phyloP scores from a whole-genome alignment of 35 echinoderm and acorn worm genomes.

The Nesometra sesokonis region DNA sequence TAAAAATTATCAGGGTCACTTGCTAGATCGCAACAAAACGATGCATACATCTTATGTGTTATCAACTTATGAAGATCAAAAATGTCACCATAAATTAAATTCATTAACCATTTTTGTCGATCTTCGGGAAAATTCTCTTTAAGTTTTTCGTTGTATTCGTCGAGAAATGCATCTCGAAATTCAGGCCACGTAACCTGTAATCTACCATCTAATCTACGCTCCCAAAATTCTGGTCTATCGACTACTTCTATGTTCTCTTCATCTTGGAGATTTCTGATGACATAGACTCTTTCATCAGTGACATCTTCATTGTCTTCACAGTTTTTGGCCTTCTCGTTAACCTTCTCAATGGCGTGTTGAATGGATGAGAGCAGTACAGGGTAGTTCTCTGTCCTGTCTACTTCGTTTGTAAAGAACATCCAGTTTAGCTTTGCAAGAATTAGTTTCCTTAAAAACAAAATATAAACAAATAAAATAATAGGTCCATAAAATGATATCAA shows the following conservation, averaged over 20 bases:
- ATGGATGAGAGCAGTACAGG: slow-evolving; percentile 13
- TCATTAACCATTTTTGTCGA: slow-evolving; percentile 58
- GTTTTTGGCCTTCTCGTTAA: not conserved
- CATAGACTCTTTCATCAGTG: not conserved
- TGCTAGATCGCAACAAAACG: slow-evolving; percentile 15
- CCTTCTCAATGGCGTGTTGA: not conserved
- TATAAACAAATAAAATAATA: not conserved
- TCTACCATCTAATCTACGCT: slow-evolving; percentile 35
- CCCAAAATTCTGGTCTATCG: slow-evolving; percentile 64
- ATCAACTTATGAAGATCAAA: slow-evolving; percentile 48
- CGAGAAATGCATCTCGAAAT: slow-evolving; percentile 54
- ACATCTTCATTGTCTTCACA: not conserved
- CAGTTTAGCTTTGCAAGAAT: slow-evolving; percentile 85
- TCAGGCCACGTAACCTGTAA: slow-evolving; percentile 55
- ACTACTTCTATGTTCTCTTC: not conserved
- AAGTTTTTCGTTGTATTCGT: slow-evolving; percentile 46
- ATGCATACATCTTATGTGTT: slow-evolving; percentile 48
- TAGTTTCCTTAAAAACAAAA: slow-evolving; percentile 41
- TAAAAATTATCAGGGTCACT: slow-evolving; percentile 74
- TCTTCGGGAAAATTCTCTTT: slow-evolving; percentile 39
- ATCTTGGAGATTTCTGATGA: not conserved
- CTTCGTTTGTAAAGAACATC: slow-evolving; percentile 61
- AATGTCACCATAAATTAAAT: slow-evolving; percentile 73
- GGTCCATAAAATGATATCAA: no score
- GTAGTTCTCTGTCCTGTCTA: slow-evolving; percentile 3